Evolutionary conservation across 2,888 invertebrate species (phyloP).

Genomic region (Hecatera dysodea): DNA sequence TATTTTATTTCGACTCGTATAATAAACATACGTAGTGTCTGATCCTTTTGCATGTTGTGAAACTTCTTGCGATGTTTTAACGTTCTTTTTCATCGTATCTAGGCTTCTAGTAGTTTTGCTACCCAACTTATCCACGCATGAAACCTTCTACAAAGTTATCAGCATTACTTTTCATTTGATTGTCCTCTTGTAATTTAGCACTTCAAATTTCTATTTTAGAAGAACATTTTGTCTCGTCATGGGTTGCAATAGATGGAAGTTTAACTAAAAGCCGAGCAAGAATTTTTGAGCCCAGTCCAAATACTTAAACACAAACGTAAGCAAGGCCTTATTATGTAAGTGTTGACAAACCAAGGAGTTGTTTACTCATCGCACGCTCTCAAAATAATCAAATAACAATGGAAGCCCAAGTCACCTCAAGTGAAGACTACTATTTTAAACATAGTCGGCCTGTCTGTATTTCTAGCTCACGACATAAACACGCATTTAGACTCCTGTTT

Average conservation of each 20-base stretch:
- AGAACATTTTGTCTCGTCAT: too few species aligned
- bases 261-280: background rate
- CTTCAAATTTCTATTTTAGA: too few species aligned
- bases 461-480: constrained; percentile 64
- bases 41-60: background rate
- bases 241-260: background rate
- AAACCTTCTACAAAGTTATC: background rate
- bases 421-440: constrained; percentile 59
- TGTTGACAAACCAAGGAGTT: constrained; percentile 38
- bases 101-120: too few species aligned
- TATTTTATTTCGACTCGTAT: constrained; percentile 38
- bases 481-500: constrained; percentile 63
- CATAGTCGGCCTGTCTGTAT: constrained; percentile 57
- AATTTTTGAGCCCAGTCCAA: constrained; percentile 13
- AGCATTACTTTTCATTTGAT: too few species aligned
- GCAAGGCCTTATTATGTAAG: constrained; percentile 48
- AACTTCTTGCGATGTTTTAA: background rate
- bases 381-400: constrained; percentile 53
- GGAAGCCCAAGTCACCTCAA: constrained; percentile 37
- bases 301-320: constrained; percentile 16
- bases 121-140: too few species aligned
- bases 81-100: background rate
- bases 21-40: constrained; percentile 2
- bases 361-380: constrained; percentile 40
- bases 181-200: background rate